Evolutionary conservation across 2,888 invertebrate genomes (phyloP).

Genomic region (Troides aeacus): DNA sequence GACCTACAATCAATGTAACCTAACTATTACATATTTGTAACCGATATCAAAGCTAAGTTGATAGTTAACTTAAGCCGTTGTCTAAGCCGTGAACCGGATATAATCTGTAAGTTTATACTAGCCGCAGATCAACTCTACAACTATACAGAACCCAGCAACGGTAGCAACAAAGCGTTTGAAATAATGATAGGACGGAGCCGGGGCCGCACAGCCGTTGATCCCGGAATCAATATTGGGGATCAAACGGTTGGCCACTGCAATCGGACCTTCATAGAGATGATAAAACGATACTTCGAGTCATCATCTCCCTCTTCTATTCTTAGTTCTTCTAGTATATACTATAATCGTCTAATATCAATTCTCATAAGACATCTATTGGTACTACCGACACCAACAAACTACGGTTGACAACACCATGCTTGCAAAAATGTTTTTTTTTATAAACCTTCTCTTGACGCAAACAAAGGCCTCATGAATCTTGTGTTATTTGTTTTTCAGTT

Average conservation of each 20-base stretch:
- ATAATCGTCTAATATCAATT: no score
- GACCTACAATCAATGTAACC: no score
- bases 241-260: conserved; percentile 46
- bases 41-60: not conserved
- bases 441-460: no score
- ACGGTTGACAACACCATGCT: no score
- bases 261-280: conserved; percentile 42
- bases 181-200: conserved; percentile 66
- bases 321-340: no score
- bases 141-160: conserved; percentile 36
- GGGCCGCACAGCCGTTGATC: conserved; percentile 50
- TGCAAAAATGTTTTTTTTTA: no score
- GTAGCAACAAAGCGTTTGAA: conserved; percentile 57
- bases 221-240: conserved; percentile 75
- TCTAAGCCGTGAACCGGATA: not conserved
- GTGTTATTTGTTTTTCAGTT: no score
- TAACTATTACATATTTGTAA: no score
- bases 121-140: conserved; percentile 33
- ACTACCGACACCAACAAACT: no score
- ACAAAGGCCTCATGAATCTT: no score
- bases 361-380: no score
- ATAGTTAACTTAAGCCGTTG: not conserved
- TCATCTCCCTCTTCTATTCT: no score
- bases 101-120: conserved; percentile 5
- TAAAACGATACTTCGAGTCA: conserved; percentile 32